Base-by-base conservation (phyloP, 2,888 invertebrate genomes). In the Coelinius sp. region DNA sequence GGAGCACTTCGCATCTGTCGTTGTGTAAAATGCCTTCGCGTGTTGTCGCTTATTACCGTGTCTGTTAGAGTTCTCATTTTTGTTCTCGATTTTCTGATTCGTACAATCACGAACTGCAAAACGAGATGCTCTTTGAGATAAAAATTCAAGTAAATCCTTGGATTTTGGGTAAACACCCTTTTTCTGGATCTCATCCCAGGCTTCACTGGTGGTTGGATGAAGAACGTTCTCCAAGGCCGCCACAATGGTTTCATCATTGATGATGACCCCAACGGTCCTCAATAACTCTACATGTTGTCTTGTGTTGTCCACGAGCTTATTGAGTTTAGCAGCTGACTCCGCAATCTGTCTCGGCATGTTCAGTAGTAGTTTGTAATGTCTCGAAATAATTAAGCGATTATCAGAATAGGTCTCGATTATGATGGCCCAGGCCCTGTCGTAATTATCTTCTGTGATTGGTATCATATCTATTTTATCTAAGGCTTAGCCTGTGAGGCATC, bases 401-500 rank as follows among this genome's bases (percentile, higher is more conserved):
- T 49, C 5, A 17, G 46, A 14, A 22, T 68, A 68, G 6, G 64
- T 59, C 3, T 64, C 20, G 20, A 53, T 12, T 0, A 72, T 17
- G 12, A 68, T 20, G 0, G 46, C 31, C 68, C 68, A 68, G 0
- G 68, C 68, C 12, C 64, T 64, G 0, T 12, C 31, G 12, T 64
- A 68, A 49, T 64, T 72, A 2, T 27, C 41, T 1, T 46, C 24
- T 0, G 68, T 68, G 0, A 52, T 68, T 0, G 68, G 25, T 10
- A 72, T 27, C 7, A 68, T 31, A 0, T 63, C 7, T 8, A 68
- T 20, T 44, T 72, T 72, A 0, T 68, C 62, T 2, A 52, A 38
- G 0, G 71, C 71, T 0, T 35, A 38, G 0, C 67, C 71, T 4
- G 12, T 12, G 25, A 71, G 31, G 0, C 20, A 12, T 12, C 25